Conservation (phyloP, 1,140 invertebrate species). For the Drusus annulatus region DNA sequence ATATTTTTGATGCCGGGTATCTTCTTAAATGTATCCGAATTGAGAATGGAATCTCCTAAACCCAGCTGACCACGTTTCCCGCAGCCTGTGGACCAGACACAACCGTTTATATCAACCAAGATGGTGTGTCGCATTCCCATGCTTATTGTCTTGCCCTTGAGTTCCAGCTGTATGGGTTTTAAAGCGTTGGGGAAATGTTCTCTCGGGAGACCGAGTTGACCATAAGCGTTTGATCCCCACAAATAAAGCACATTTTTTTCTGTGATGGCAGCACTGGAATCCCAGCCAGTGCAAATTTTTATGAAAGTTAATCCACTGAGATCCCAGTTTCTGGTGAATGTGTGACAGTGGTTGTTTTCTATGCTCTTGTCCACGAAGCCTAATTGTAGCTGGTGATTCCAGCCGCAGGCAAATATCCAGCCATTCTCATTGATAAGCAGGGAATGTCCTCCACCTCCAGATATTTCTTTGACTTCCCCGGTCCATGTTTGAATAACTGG, state of each 20-base stretch:
- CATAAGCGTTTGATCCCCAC: slow-evolving; percentile 84
- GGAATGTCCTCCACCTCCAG: slow-evolving; percentile 84
- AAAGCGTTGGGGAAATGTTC: slow-evolving; percentile 65
- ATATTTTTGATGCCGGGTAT: slow-evolving; percentile 73
- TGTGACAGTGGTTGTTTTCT: slow-evolving; percentile 64
- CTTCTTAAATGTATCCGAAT: slow-evolving; percentile 71
- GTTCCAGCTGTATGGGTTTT: slow-evolving; percentile 63
- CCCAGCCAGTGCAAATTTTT: slow-evolving; percentile 80
- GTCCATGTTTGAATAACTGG: slow-evolving; percentile 67
- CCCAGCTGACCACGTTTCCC: slow-evolving; percentile 79
- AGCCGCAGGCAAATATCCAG: slow-evolving; percentile 87
- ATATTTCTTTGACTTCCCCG: slow-evolving; percentile 73
- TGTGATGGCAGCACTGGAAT: slow-evolving; percentile 79
- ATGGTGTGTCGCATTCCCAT: slow-evolving; percentile 80
- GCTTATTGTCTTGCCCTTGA: slow-evolving; percentile 65
- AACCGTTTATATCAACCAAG: slow-evolving; percentile 76
- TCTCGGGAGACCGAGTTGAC: slow-evolving; percentile 79
- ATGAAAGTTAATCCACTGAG: slow-evolving; percentile 73
- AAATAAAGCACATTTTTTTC: slow-evolving; percentile 77
- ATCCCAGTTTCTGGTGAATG: slow-evolving; percentile 71
- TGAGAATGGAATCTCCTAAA: slow-evolving; percentile 66
- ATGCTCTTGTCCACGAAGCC: slow-evolving; percentile 70
- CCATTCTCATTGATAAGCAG: slow-evolving; percentile 78
- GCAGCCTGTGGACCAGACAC: slow-evolving; percentile 75
- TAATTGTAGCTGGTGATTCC: slow-evolving; percentile 88